phyloP scores from a whole-genome alignment of 2,113 vertebrate genomes.

The Rhinolophus ferrumequinum region DNA sequence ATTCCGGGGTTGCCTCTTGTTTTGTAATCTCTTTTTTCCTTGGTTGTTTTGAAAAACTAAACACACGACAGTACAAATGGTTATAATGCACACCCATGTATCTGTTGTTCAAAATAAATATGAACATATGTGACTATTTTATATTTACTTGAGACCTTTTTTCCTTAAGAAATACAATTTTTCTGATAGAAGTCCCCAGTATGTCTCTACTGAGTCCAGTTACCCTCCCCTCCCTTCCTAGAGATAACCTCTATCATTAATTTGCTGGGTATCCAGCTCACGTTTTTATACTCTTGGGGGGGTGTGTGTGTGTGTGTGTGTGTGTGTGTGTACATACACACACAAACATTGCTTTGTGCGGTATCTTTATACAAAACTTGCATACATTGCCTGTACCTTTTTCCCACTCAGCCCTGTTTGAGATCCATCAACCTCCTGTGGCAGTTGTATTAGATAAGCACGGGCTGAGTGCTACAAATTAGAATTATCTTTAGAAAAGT shows the following conservation, averaged over 20 bases:
- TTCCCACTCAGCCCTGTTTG: not conserved
- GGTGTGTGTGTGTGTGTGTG: no score
- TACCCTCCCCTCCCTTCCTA: not conserved
- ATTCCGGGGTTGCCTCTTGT: not conserved
- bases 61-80: not conserved
- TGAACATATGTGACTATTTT: not conserved
- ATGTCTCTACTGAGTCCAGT: no score
- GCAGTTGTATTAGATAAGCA: not conserved
- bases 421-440: not conserved
- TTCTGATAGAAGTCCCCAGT: not conserved
- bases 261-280: not conserved
- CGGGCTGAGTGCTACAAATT: not conserved
- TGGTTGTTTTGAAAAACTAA: not conserved
- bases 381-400: accelerated
- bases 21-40: not conserved
- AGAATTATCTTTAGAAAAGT: slow-evolving; percentile 27
- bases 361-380: not conserved
- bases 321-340: not conserved
- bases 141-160: not conserved
- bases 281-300: not conserved
- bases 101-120: not conserved
- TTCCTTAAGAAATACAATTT: not conserved
- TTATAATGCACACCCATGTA: not conserved
- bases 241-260: not conserved
- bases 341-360: not conserved